A percentile compares a stretch with the other conserved stretches of the same genome.
These are phyloP conservation scores for Carassius auratus DNA, from an alignment of 2,113 vertebrate species.

Conservation along the genomic window DNA sequence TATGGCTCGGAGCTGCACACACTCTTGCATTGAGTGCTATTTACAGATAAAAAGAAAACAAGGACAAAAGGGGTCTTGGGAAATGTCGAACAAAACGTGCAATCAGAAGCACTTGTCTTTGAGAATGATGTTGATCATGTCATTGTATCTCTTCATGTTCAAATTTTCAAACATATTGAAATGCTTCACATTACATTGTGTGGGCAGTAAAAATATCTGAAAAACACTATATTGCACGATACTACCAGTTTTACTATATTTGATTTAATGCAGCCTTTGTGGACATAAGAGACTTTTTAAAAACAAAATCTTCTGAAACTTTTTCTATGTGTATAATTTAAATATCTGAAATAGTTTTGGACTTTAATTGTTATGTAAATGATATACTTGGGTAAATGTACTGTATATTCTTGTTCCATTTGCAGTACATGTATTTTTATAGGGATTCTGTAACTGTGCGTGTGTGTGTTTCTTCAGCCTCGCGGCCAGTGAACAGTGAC, in stretches of 20 bases:
- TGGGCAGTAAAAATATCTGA: too few relatives aligned
- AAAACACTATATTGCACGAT: too few relatives aligned
- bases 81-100: conserved; percentile 7
- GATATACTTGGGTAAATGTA: too few relatives aligned
- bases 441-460: background rate
- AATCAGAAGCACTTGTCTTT: background rate
- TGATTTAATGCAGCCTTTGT: too few relatives aligned
- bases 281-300: too few relatives aligned
- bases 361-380: too few relatives aligned
- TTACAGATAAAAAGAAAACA: conserved; percentile 35
- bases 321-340: too few relatives aligned
- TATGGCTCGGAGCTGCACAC: conserved; percentile 32
- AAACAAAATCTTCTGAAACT: too few relatives aligned
- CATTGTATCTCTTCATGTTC: background rate
- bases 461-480: conserved; percentile 70
- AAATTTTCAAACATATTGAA: background rate
- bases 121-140: background rate
- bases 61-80: background rate
- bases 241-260: too few relatives aligned
- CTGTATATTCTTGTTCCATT: background rate
- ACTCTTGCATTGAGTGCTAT: conserved; percentile 4
- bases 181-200: too few relatives aligned
- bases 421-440: background rate
- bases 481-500: conserved; percentile 84
- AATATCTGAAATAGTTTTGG: too few relatives aligned